Percentiles rank a stretch among this genome's conserved stretches.
Conservation (phyloP, 2,113 vertebrate genomes). For the Mohoua ochrocephala region DNA sequence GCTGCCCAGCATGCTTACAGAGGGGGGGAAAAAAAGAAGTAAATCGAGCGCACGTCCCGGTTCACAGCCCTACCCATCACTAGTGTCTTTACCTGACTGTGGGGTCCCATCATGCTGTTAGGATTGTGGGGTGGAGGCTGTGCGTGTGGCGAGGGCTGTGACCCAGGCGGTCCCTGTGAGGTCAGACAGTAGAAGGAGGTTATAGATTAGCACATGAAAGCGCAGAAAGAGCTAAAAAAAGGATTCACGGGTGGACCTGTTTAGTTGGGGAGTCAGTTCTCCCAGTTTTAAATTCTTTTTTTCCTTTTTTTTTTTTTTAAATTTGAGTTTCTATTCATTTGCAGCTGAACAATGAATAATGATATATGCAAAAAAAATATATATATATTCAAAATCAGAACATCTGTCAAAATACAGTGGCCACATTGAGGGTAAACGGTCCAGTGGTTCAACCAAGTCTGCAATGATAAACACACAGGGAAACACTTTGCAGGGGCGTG, state of each 20-base stretch:
- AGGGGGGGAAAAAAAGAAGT: not conserved
- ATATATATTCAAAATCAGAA: constrained; percentile 19
- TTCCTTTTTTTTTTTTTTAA: not conserved
- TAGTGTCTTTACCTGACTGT: constrained; percentile 94
- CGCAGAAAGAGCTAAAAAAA: constrained; percentile 76
- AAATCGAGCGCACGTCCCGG: constrained; percentile 42
- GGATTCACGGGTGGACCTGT: constrained; percentile 62
- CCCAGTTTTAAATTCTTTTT: not conserved
- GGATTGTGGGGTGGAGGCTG: constrained; percentile 96
- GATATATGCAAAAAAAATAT: not conserved
- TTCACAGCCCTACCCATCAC: constrained; percentile 63
- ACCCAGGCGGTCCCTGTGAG: constrained; percentile 96
- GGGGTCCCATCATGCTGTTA: constrained; percentile 99
- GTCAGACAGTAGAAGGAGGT: constrained; percentile 82
- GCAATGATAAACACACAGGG: constrained; percentile 63
- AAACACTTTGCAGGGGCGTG: not conserved
- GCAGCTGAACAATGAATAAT: not conserved
- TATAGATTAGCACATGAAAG: constrained; percentile 77
- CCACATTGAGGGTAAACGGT: not conserved
- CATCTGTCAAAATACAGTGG: constrained; percentile 47
- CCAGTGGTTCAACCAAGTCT: constrained; percentile 28
- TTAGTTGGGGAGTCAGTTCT: constrained; percentile 22
- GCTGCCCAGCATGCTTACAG: constrained; percentile 50
- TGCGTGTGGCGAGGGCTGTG: constrained; percentile 99
- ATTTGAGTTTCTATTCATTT: not conserved